Percentiles rank a stretch among this genome's conserved stretches.
These are phyloP conservation scores for Drosophila subsilvestris DNA, from an alignment of 2,888 invertebrate species.

Conservation along the genomic window DNA sequence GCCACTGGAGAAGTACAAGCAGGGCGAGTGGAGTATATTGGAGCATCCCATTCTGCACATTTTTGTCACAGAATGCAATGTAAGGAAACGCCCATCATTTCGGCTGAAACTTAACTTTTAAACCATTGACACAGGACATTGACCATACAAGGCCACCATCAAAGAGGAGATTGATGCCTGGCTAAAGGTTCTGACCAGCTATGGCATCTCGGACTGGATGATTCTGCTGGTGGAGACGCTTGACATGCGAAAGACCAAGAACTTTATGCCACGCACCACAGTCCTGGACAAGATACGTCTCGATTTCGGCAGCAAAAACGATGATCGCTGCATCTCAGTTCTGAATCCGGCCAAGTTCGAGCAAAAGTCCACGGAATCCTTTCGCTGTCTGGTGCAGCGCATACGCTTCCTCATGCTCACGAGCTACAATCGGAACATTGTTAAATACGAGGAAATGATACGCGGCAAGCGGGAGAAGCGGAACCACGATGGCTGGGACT, in stretches of 20 bases:
- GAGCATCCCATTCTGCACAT: constrained; percentile 96
- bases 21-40: constrained; percentile 90
- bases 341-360: constrained; percentile 96
- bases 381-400: constrained; percentile 92
- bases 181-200: constrained; percentile 90
- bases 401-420: constrained; percentile 91
- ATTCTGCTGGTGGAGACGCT: constrained; percentile 96
- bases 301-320: constrained; percentile 96
- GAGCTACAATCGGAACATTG: constrained; percentile 93
- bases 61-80: constrained; percentile 97
- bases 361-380: constrained; percentile 94
- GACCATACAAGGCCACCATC: constrained; percentile 94
- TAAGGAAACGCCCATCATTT: constrained; percentile 83
- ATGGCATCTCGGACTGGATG: constrained; percentile 95
- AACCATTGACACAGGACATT: constrained; percentile 88
- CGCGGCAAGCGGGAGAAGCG: constrained; percentile 94
- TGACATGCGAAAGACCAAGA: constrained; percentile 95
- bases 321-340: constrained; percentile 93
- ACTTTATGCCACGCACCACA: constrained; percentile 95
- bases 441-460: constrained; percentile 95
- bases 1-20: constrained; percentile 87
- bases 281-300: constrained; percentile 97
- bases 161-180: constrained; percentile 95
- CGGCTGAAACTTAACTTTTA: neutral
- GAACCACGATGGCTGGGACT: constrained; percentile 96